Conservation (phyloP, 2,797 vertebrate species). For the Rhinophrynus dorsalis region DNA sequence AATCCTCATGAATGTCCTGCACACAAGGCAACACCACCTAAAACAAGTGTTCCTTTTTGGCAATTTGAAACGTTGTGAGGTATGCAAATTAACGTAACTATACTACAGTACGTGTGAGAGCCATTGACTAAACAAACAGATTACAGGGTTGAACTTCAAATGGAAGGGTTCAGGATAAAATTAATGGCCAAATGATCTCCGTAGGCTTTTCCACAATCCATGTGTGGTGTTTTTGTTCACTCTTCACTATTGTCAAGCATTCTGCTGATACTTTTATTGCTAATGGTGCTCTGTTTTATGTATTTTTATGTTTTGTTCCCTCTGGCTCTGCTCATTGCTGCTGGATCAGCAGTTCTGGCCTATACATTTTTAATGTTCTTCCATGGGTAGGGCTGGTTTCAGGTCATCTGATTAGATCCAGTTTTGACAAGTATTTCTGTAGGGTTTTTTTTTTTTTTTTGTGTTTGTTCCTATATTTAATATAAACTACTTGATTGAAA, state of each 20-base stretch:
- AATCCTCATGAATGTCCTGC: no score
- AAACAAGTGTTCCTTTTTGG: no score
- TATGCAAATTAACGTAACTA: no score
- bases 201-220: neutral
- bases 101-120: no score
- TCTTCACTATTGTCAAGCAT: conserved; percentile 3
- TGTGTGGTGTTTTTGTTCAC: conserved; percentile 32
- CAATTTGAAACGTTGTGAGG: no score
- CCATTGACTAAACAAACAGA: no score
- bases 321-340: conserved; percentile 38
- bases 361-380: conserved; percentile 48
- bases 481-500: neutral
- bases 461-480: neutral
- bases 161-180: no score
- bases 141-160: no score
- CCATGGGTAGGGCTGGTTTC: conserved; percentile 26
- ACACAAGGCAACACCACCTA: no score
- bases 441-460: neutral
- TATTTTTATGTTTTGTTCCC: conserved; percentile 45
- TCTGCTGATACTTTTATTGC: conserved; percentile 30
- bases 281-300: conserved; percentile 44
- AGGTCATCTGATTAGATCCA: conserved; percentile 30
- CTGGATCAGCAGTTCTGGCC: conserved; percentile 36
- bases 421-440: conserved; percentile 6
- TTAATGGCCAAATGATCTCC: no score